Conservation (phyloP, 2,113 vertebrate genomes). For the Addax nasomaculatus region DNA sequence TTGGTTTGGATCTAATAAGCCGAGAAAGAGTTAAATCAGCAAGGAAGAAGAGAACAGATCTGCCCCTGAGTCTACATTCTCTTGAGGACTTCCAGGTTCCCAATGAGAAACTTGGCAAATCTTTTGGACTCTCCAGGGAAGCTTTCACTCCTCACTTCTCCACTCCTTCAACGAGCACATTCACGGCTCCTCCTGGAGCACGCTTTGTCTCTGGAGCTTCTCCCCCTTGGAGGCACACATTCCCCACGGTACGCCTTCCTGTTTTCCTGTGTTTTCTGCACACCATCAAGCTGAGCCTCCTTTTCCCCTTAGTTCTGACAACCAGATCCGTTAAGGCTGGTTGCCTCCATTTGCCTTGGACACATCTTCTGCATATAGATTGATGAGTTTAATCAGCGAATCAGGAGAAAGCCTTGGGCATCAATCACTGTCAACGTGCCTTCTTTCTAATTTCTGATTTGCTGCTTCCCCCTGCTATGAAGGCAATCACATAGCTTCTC, state of each 20-base stretch:
- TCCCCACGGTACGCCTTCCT: neutral
- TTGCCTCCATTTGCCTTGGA: slow-evolving; percentile 96
- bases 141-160: neutral
- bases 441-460: slow-evolving; percentile 89
- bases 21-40: slow-evolving; percentile 12
- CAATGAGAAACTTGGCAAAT: neutral
- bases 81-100: neutral
- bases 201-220: neutral
- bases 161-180: neutral
- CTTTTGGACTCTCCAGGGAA: neutral
- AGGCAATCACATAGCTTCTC: slow-evolving; percentile 61
- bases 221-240: slow-evolving; percentile 7
- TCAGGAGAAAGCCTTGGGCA: slow-evolving; percentile 92
- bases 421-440: slow-evolving; percentile 92
- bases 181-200: neutral
- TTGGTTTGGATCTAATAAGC: neutral
- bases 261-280: slow-evolving; percentile 22
- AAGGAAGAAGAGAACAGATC: neutral
- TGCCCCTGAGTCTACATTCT: neutral
- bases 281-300: slow-evolving; percentile 64
- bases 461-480: slow-evolving; percentile 83
- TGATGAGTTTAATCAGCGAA: slow-evolving; percentile 99
- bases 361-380: slow-evolving; percentile 93
- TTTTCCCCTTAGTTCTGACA: slow-evolving; percentile 87
- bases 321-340: slow-evolving; percentile 91